These are phyloP conservation scores for Hirtodrosophila confusa DNA, from an alignment of 2,888 invertebrate species.

Conservation along the genomic window DNA sequence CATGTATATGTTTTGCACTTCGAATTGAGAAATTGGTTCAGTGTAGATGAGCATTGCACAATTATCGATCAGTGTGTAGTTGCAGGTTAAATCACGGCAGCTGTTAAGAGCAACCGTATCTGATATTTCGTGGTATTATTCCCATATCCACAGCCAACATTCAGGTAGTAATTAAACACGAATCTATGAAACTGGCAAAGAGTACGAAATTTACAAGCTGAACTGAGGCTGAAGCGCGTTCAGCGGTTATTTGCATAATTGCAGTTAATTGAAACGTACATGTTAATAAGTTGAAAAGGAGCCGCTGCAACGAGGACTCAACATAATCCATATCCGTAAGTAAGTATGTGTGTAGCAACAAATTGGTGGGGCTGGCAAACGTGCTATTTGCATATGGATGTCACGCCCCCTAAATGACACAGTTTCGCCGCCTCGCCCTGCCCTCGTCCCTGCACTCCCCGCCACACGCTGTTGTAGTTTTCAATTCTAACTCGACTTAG, in stretches of 20 bases:
- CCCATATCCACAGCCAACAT: not conserved
- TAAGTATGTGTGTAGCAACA: slow-evolving; percentile 1
- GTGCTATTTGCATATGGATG: slow-evolving; percentile 35
- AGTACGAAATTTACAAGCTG: slow-evolving; percentile 9
- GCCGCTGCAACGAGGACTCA: slow-evolving; percentile 5
- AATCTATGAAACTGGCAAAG: slow-evolving; percentile 4
- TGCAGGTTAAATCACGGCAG: not conserved
- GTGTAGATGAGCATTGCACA: not conserved
- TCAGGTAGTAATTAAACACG: not conserved
- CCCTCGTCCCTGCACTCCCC: not conserved
- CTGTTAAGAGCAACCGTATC: not conserved
- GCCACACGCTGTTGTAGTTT: slow-evolving; percentile 1
- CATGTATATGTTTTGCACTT: too few species aligned
- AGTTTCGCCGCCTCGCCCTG: slow-evolving; percentile 1
- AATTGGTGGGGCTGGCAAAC: slow-evolving; percentile 5
- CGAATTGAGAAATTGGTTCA: not conserved
- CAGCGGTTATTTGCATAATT: slow-evolving; percentile 53
- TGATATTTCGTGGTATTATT: not conserved
- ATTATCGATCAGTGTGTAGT: not conserved
- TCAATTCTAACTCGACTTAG: slow-evolving; percentile 8
- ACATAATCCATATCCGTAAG: slow-evolving; percentile 1
- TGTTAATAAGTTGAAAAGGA: slow-evolving; percentile 41
- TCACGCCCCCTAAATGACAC: slow-evolving; percentile 27
- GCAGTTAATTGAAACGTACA: slow-evolving; percentile 56
- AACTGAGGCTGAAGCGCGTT: slow-evolving; percentile 12